Percentiles rank a stretch among this genome's conserved stretches.
phyloP scores from a whole-genome alignment of 2,113 vertebrate species.

The Rhinichthys klamathensis region DNA sequence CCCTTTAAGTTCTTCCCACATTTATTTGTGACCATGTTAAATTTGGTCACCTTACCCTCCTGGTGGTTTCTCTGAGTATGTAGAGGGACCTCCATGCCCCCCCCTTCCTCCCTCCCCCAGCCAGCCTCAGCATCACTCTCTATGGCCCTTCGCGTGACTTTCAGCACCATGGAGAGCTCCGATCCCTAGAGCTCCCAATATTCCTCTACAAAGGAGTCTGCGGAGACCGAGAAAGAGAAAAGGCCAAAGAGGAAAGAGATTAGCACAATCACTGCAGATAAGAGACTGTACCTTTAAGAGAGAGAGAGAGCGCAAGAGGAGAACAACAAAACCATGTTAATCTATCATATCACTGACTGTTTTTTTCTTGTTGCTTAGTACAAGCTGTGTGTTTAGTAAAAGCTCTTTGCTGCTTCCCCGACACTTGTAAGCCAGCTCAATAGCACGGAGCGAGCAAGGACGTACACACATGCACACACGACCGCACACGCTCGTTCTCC shows the following conservation, averaged over 20 bases:
- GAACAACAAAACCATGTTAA: constrained; percentile 63
- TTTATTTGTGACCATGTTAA: not conserved
- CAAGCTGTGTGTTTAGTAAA: constrained; percentile 64
- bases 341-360: constrained; percentile 67
- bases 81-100: not conserved
- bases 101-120: not conserved
- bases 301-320: constrained; percentile 58
- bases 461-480: constrained; percentile 35
- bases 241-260: constrained; percentile 55
- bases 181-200: not conserved
- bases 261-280: constrained; percentile 67
- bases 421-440: constrained; percentile 18
- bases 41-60: not conserved
- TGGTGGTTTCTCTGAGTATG: constrained; percentile 19
- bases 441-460: not conserved
- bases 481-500: constrained; percentile 52
- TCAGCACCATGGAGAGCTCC: constrained; percentile 39
- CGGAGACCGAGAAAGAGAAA: constrained; percentile 22
- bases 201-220: not conserved
- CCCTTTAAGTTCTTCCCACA: not conserved
- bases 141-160: not conserved
- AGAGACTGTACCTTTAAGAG: constrained; percentile 77
- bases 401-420: constrained; percentile 54
- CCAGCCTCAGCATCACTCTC: not conserved
- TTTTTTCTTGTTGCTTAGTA: constrained; percentile 60